Evolutionary conservation across 2,113 vertebrate species (phyloP), one percentile per base, ranked within the genome.

Genomic region (Lagopus muta): DNA sequence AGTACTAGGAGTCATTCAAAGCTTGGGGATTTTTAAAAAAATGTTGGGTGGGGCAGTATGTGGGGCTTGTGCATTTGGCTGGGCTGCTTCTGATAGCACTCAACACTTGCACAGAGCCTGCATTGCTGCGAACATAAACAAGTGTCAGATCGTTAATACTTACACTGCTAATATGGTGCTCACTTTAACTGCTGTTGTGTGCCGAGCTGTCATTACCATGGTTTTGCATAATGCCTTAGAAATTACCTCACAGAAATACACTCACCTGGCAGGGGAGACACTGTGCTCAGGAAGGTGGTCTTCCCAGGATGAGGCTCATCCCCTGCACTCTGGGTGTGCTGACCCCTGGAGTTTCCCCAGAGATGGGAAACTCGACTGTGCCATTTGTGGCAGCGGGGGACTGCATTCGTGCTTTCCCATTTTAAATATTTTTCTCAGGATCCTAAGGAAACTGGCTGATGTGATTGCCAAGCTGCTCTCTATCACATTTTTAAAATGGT

Each of bases 321-420:
- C 32, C 24, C 24, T 82, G 75, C 38, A 22, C 18, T 54, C 55
- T 5, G 12, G 28, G 32, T 82, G 55, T 69, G 71, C 24, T 48
- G 71, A 89, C 45, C 18, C 62, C 67, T 85, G 52, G 3, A 16
- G 47, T 90, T 86, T 93, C 73, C 86, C 77, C 89, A 86, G 79
- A 92, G 80, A 78, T 32, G 78, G 86, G 82, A 94, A 93, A 93
- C 94, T 93, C 34, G 22, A 70, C 84, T 88, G 89, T 77, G 83
- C 90, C 73, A 89, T 86, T 92, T 92, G 89, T 96, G 93, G 55
- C 89, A 84, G 78, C 86, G 92, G 88, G 55, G 85, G 66, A 93
- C 86, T 84, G 90, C 48, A 60, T 94, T 89, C 34, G 55, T 70
- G 43, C 73, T 94, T 77, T 93, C 92, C 69, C 85, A 14, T 52